Evolutionary conservation across 2,888 invertebrate species (phyloP).

Genomic region (Prenolepis imparis): DNA sequence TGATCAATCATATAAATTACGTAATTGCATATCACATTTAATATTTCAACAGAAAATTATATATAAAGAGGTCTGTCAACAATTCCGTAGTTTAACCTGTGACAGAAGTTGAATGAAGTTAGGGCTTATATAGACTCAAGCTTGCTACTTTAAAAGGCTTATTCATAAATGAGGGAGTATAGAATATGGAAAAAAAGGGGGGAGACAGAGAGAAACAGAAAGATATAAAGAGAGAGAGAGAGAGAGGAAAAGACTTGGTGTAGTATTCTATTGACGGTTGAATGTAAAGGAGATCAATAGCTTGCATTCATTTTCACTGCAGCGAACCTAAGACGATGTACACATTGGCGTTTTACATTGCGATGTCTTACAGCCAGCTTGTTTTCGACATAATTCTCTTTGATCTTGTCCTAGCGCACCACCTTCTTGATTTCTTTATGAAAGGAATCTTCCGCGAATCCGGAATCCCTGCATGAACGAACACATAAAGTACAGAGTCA

Average conservation of each 20-base stretch:
- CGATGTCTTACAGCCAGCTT: conserved; percentile 1
- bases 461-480: neutral
- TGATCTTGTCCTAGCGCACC: conserved; percentile 13
- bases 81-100: neutral
- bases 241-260: neutral
- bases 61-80: neutral
- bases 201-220: neutral
- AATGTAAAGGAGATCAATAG: conserved; percentile 23
- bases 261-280: neutral
- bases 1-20: conserved; percentile 7
- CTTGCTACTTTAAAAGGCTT: conserved; percentile 6
- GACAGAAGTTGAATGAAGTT: conserved; percentile 6
- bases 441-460: conserved; percentile 31
- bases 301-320: conserved; percentile 21
- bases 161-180: conserved; percentile 26
- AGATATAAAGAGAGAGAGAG: neutral
- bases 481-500: conserved; percentile 18
- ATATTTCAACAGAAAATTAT: neutral
- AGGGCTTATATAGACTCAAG: neutral
- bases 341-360: conserved; percentile 4
- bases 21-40: conserved; percentile 3
- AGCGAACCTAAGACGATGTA: neutral
- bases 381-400: conserved; percentile 23
- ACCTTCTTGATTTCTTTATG: conserved; percentile 33
- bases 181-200: neutral